These are phyloP conservation scores for Lasiommata megera DNA, from an alignment of 2,888 invertebrate species.

Conservation along the genomic window DNA sequence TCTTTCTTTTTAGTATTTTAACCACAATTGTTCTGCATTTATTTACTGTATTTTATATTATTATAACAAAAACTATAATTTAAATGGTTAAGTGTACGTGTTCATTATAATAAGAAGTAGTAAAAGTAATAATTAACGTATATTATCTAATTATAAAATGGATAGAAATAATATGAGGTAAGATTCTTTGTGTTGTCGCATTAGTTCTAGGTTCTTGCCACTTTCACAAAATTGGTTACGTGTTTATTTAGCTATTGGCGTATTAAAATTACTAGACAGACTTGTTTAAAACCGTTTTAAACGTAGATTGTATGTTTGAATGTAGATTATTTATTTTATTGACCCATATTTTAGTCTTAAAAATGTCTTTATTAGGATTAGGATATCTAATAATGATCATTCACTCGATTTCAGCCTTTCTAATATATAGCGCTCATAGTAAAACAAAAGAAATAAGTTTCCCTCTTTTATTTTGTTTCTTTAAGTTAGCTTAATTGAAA, in stretches of 20 bases:
- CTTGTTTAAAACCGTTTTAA: not conserved
- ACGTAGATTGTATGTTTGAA: not conserved
- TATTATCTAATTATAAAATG: slow-evolving; percentile 30
- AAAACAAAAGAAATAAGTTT: too few relatives aligned
- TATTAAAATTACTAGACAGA: not conserved
- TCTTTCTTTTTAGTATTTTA: slow-evolving; percentile 58
- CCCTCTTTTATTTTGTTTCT: too few relatives aligned
- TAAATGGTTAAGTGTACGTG: slow-evolving; percentile 38
- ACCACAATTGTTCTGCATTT: slow-evolving; percentile 45
- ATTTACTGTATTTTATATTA: slow-evolving; percentile 45
- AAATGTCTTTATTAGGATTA: not conserved
- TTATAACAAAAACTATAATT: slow-evolving; percentile 45
- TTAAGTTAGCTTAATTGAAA: too few relatives aligned
- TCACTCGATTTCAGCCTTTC: too few relatives aligned
- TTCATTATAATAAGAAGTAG: slow-evolving; percentile 53
- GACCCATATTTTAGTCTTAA: slow-evolving; percentile 8
- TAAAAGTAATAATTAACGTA: slow-evolving; percentile 19
- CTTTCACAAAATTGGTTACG: slow-evolving; percentile 41
- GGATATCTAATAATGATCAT: not conserved
- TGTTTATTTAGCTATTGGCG: not conserved
- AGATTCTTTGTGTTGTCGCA: slow-evolving; percentile 53
- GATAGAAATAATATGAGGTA: slow-evolving; percentile 58
- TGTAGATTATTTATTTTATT: not conserved
- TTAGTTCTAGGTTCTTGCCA: slow-evolving; percentile 35
- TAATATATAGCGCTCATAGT: too few relatives aligned